Evolutionary conservation across 1,140 invertebrate genomes (phyloP).

Genomic region (Diachasma alloeum): DNA sequence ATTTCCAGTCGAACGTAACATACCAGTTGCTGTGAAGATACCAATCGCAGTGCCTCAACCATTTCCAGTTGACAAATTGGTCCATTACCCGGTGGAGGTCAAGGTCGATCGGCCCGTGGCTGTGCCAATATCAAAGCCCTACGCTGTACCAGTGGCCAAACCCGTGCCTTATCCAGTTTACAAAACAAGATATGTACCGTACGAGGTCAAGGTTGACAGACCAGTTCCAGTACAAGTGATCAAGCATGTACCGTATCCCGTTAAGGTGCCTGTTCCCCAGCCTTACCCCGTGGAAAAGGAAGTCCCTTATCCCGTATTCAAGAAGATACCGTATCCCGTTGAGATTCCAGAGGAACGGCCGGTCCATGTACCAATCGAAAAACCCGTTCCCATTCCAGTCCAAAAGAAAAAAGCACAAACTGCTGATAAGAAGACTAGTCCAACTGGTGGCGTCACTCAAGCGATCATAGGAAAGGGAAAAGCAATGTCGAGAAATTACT

Average conservation of each 20-base stretch:
- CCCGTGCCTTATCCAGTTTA: constrained; percentile 76
- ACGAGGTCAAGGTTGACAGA: constrained; percentile 68
- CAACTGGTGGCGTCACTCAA: neutral
- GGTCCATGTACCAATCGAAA: constrained; percentile 24
- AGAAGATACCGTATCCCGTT: constrained; percentile 62
- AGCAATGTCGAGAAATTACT: neutral
- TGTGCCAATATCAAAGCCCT: constrained; percentile 63
- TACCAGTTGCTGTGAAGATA: constrained; percentile 68
- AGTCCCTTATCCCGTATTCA: constrained; percentile 63
- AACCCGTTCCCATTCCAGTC: constrained; percentile 26
- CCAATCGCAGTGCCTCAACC: constrained; percentile 70
- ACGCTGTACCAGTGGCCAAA: constrained; percentile 67
- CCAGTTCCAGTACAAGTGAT: constrained; percentile 72
- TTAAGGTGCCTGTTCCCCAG: constrained; percentile 66
- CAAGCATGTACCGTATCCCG: constrained; percentile 70
- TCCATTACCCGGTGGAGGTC: constrained; percentile 63
- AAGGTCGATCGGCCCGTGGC: constrained; percentile 69
- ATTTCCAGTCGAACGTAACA: constrained; percentile 69
- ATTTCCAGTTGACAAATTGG: constrained; percentile 66
- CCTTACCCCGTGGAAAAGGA: constrained; percentile 65
- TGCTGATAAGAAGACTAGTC: neutral
- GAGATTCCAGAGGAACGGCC: constrained; percentile 56
- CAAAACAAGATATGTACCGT: constrained; percentile 72
- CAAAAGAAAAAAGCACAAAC: constrained; percentile 13
- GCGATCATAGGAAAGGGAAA: neutral